Evolutionary conservation across 2,797 vertebrate genomes (phyloP).

Genomic region (Macrochelys suwanniensis): DNA sequence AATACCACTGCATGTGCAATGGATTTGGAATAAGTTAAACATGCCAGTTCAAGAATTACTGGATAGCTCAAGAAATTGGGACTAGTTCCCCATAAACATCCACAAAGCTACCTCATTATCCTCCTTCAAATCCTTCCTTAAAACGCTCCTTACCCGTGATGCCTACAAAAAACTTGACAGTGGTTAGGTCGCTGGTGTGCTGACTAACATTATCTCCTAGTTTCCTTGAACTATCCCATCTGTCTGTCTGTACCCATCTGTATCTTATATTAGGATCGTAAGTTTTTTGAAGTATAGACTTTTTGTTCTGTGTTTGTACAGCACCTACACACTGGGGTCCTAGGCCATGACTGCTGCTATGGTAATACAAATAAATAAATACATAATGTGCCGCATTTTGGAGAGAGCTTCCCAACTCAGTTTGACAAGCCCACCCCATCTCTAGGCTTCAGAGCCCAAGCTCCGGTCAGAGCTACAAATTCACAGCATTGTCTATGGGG

Average conservation of each 20-base stretch:
- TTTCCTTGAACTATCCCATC: not conserved
- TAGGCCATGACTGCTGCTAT: not conserved
- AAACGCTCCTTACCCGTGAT: not conserved
- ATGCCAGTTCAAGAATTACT: rapidly evolving
- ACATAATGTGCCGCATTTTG: not conserved
- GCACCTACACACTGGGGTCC: not conserved
- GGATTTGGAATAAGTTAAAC: not conserved
- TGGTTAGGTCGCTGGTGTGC: not conserved
- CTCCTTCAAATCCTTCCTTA: not conserved
- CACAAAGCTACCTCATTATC: not conserved
- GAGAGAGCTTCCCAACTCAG: not conserved
- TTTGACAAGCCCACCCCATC: not conserved
- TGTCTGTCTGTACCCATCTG: not conserved
- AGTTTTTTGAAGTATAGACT: not conserved
- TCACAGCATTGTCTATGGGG: no score
- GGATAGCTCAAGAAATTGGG: not conserved
- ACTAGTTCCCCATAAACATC: not conserved
- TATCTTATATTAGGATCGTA: not conserved
- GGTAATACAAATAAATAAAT: not conserved
- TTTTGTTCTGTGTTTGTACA: not conserved
- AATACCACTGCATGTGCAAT: rapidly evolving
- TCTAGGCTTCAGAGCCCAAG: not conserved
- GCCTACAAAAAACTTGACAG: not conserved
- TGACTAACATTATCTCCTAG: not conserved
- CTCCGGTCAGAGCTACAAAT: not conserved